phyloP scores from a whole-genome alignment of 2,888 invertebrate species.

The Diarsia rubi region DNA sequence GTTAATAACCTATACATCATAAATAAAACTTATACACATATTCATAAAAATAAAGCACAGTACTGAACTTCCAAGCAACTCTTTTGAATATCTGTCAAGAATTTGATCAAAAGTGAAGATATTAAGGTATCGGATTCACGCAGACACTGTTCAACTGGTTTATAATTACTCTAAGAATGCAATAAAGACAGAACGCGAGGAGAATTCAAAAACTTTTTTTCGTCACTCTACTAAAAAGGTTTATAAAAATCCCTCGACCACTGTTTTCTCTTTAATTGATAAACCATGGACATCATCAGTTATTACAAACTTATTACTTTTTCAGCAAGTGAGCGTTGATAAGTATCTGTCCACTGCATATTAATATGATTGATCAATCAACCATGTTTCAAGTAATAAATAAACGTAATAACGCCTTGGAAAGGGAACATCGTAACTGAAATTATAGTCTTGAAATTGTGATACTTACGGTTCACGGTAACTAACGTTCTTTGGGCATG shows the following conservation, averaged over 20 bases:
- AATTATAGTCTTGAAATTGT: constrained; percentile 38
- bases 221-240: constrained; percentile 23
- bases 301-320: constrained; percentile 36
- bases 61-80: not conserved
- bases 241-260: constrained; percentile 18
- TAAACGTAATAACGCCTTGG: constrained; percentile 47
- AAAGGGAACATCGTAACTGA: constrained; percentile 20
- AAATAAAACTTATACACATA: not conserved
- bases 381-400: constrained; percentile 46
- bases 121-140: not conserved
- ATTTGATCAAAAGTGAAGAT: constrained; percentile 21
- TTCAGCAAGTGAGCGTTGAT: constrained; percentile 35
- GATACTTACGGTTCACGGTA: not conserved
- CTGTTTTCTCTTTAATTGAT: constrained; percentile 31
- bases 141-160: not conserved
- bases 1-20: not conserved
- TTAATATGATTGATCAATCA: constrained; percentile 48
- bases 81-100: not conserved
- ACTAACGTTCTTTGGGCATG: not conserved
- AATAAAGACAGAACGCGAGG: not conserved
- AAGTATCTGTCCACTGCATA: constrained; percentile 40
- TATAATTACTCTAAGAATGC: constrained; percentile 20
- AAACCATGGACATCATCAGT: constrained; percentile 21
- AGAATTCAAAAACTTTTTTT: constrained; percentile 31
- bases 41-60: not conserved